A percentile compares a stretch with the other conserved stretches of the same genome.
Conservation (phyloP, 1,140 invertebrate genomes). For the Trypoxylus dichotomus region DNA sequence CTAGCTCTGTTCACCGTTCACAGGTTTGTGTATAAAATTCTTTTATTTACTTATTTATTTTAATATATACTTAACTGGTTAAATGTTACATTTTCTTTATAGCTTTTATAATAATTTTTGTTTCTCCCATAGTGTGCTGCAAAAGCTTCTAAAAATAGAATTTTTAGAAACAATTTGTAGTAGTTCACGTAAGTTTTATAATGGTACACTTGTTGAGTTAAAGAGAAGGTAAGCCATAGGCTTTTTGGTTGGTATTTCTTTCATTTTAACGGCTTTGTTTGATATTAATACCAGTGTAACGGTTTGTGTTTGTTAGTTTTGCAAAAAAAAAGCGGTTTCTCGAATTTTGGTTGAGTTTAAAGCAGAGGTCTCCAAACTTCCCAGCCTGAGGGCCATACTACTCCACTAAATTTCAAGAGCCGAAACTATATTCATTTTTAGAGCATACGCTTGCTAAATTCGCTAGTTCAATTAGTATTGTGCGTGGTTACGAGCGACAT, state of each 20-base stretch:
- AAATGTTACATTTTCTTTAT: background rate
- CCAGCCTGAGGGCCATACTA: too few relatives aligned
- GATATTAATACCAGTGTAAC: background rate
- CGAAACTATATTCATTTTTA: too few relatives aligned
- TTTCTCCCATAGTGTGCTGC: background rate
- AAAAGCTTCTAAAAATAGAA: conserved; percentile 24
- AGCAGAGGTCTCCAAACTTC: too few relatives aligned
- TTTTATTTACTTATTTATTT: too few relatives aligned
- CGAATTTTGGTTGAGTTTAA: background rate
- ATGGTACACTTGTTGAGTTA: background rate
- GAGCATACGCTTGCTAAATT: too few relatives aligned
- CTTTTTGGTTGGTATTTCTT: background rate
- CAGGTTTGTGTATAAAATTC: conserved; percentile 44
- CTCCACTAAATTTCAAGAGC: too few relatives aligned
- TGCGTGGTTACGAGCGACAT: too few relatives aligned
- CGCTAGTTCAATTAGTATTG: too few relatives aligned
- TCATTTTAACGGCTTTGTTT: background rate
- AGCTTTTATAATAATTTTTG: background rate
- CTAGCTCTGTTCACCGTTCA: conserved; percentile 53
- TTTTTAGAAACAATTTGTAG: conserved; percentile 13
- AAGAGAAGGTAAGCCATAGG: background rate
- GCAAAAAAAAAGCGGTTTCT: too few relatives aligned
- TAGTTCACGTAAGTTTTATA: background rate
- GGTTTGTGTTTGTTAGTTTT: background rate
- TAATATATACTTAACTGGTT: too few relatives aligned